These are phyloP conservation scores for Zaprionus taronus DNA, from an alignment of 1,140 invertebrate genomes.

Conservation along the genomic window DNA sequence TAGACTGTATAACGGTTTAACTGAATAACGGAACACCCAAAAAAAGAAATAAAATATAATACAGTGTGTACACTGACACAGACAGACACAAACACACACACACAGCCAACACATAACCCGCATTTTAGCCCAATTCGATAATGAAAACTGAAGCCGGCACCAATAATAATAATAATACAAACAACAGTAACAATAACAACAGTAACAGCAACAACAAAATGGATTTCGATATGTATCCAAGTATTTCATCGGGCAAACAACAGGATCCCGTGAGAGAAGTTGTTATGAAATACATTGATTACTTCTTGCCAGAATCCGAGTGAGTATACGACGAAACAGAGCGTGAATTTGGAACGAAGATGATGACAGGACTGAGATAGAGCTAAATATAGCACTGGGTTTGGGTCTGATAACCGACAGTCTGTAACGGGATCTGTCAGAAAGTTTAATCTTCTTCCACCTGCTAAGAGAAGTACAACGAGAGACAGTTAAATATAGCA, in stretches of 20 bases:
- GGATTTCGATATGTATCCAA: slow-evolving; percentile 86
- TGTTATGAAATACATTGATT: slow-evolving; percentile 88
- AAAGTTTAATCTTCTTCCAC: not conserved
- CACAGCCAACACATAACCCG: slow-evolving; percentile 6
- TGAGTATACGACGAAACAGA: slow-evolving; percentile 84
- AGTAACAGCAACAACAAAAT: slow-evolving; percentile 69
- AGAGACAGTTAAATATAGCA: slow-evolving; percentile 14
- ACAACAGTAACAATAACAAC: slow-evolving; percentile 46
- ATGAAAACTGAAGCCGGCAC: slow-evolving; percentile 77
- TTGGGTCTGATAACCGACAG: not conserved
- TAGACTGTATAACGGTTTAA: slow-evolving; percentile 29
- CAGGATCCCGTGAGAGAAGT: slow-evolving; percentile 88
- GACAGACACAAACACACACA: too few relatives aligned
- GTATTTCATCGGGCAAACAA: slow-evolving; percentile 87
- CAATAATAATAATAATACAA: slow-evolving; percentile 52
- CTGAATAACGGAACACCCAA: slow-evolving; percentile 19
- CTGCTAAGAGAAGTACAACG: not conserved
- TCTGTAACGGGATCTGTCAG: not conserved
- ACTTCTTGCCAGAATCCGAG: slow-evolving; percentile 88
- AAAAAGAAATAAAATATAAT: not conserved
- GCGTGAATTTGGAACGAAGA: not conserved
- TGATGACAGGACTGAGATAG: not conserved
- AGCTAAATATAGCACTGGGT: not conserved
- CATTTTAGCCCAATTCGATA: slow-evolving; percentile 42
- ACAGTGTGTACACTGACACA: slow-evolving; percentile 8